Base-by-base conservation (phyloP, 1,140 invertebrate species). In the Microplitis mediator region DNA sequence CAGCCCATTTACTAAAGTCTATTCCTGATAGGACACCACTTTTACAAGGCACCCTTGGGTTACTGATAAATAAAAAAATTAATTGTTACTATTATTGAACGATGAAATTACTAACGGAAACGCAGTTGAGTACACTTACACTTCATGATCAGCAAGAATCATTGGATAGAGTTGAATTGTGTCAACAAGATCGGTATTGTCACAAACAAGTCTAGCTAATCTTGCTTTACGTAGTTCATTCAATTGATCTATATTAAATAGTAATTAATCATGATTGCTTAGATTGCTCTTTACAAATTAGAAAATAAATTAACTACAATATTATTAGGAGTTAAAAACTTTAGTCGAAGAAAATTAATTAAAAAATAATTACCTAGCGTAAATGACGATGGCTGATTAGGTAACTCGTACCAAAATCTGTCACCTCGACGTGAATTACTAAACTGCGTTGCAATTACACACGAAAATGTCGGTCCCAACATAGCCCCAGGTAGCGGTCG, bases 391-490 rank as follows among this genome's bases (percentile, higher is more conserved):
- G 95, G 96, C 80, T 97, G 95, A 81, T 96, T 93, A 4, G 93
- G 93, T 67, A 97, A 90, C 83, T 98, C 97, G 80, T 97, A 99
- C 95, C 97, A 99, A 85, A 98, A 99, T 80, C 97, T 90, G 85
- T 99, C 98, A 61, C 97, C 98, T 74, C 93, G 88, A 79, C 97
- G 90, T 1, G 95, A 90, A 78, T 95, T 95, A 77, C 94, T 95
- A 86, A 99, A 98, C 86, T 99, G 98, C 52, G 97, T 97, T 34
- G 95, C 96, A 76, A 99, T 97, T 60, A 99, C 91, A 81, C 97
- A 99, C 65, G 96, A 93, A 85, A 99, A 98, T 64, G 96, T 98
- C 4, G 97, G 96, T 51, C 97, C 97, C 34, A 98, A 89, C 91
- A 98, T 94, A 45, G 94, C 95, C 51, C 95, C 95, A 8, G 93